Conservation (phyloP, 2,888 invertebrate genomes). For the Agrilus cyanescens region DNA sequence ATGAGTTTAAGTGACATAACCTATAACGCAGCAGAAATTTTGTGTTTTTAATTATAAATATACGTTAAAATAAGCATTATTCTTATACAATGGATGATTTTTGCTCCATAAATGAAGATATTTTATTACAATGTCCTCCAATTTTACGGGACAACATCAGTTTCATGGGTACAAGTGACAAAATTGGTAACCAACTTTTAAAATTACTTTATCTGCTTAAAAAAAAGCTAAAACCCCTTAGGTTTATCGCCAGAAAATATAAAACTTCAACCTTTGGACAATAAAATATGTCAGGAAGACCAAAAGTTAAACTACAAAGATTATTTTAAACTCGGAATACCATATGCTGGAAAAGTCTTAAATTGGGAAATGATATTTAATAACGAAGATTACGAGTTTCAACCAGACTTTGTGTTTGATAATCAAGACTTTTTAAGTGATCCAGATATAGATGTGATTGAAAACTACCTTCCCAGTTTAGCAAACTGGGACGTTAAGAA, state of each 20-base stretch:
- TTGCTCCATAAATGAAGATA: constrained; percentile 12
- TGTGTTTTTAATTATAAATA: no score
- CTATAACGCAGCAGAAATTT: no score
- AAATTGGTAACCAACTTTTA: constrained; percentile 18
- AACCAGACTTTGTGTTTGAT: constrained; percentile 65
- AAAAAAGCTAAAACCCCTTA: constrained; percentile 12
- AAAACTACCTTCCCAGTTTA: constrained; percentile 45
- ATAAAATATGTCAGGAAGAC: constrained; percentile 20
- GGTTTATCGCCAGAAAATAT: constrained; percentile 16
- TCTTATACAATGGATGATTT: constrained; percentile 10
- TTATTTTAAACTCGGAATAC: constrained; percentile 50
- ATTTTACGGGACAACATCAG: constrained; percentile 20
- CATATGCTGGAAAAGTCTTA: constrained; percentile 55
- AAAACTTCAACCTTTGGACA: constrained; percentile 3
- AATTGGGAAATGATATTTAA: constrained; percentile 64
- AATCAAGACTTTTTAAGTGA: constrained; percentile 53
- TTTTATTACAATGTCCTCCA: constrained; percentile 19
- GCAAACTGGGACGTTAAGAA: constrained; percentile 52
- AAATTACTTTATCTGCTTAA: not conserved
- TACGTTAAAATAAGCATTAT: no score
- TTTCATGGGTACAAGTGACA: constrained; percentile 18
- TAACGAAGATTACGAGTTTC: constrained; percentile 36
- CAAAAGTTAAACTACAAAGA: constrained; percentile 27
- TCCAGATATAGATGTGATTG: constrained; percentile 42
- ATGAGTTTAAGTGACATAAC: no score